A percentile compares a stretch with the other conserved stretches of the same genome.
Evolutionary conservation across 2,113 vertebrate species (phyloP).

Genomic region (Petaurus breviceps): DNA sequence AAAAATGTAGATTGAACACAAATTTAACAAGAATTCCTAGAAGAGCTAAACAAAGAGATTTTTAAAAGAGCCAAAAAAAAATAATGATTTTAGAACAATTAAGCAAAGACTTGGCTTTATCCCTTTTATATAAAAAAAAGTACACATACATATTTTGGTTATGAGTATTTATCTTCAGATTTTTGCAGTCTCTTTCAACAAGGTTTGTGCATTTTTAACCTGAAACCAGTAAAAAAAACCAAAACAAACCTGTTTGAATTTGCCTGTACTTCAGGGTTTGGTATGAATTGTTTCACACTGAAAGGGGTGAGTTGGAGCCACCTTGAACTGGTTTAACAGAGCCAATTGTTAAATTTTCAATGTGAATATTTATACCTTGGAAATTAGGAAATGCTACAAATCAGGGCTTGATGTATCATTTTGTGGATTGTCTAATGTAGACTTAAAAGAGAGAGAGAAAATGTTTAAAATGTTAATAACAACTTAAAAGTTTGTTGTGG

Average conservation of each 20-base stretch:
- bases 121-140: background rate
- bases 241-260: background rate
- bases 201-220: constrained; percentile 20
- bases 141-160: background rate
- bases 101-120: background rate
- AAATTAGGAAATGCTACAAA: background rate
- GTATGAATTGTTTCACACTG: background rate
- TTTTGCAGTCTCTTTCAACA: background rate
- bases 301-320: background rate
- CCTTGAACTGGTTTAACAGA: background rate
- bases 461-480: background rate
- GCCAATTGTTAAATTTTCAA: background rate
- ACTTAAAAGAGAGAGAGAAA: background rate
- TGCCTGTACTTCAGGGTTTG: background rate
- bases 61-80: too few species aligned
- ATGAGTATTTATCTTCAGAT: background rate
- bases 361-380: background rate
- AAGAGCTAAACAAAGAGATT: too few species aligned
- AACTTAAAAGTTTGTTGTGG: background rate
- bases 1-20: too few species aligned
- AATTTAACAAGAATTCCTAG: too few species aligned
- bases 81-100: background rate
- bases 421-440: background rate
- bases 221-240: background rate
- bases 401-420: background rate